Percentiles rank a stretch among this genome's conserved stretches.
phyloP scores from a whole-genome alignment of 2,888 invertebrate genomes.

The Erebia epiphron region DNA sequence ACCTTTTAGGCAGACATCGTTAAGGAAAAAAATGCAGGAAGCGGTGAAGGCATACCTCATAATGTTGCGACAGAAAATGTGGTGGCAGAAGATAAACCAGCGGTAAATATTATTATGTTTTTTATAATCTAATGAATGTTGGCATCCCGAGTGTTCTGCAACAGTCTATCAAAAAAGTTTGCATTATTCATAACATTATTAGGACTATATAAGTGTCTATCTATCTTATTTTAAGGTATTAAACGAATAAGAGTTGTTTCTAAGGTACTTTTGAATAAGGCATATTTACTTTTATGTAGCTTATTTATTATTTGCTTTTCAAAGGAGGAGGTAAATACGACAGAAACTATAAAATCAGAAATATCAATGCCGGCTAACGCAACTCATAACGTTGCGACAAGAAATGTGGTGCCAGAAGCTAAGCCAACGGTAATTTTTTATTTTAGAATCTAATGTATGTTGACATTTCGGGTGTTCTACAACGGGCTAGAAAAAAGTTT shows the following conservation, averaged over 20 bases:
- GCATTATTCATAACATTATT: too few relatives aligned
- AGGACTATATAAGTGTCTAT: too few relatives aligned
- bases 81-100: slow-evolving; percentile 16
- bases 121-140: too few relatives aligned
- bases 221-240: too few relatives aligned
- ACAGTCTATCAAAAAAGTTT: too few relatives aligned
- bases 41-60: slow-evolving; percentile 45
- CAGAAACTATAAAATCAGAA: neutral
- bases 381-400: slow-evolving; percentile 15
- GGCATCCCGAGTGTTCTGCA: too few relatives aligned
- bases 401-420: slow-evolving; percentile 3
- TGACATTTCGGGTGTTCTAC: too few relatives aligned
- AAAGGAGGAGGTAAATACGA: neutral
- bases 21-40: slow-evolving; percentile 45
- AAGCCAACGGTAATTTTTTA: slow-evolving; percentile 4
- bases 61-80: neutral
- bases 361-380: neutral
- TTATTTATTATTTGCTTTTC: neutral
- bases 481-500: too few relatives aligned
- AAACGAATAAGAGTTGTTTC: too few relatives aligned
- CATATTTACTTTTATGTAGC: too few relatives aligned
- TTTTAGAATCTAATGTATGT: too few relatives aligned
- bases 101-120: neutral
- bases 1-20: slow-evolving; percentile 49
- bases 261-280: too few relatives aligned